Evolutionary conservation across 2,797 vertebrate genomes (phyloP), one percentile per base, ranked within the genome.

Genomic region (Diceros bicornis): DNA sequence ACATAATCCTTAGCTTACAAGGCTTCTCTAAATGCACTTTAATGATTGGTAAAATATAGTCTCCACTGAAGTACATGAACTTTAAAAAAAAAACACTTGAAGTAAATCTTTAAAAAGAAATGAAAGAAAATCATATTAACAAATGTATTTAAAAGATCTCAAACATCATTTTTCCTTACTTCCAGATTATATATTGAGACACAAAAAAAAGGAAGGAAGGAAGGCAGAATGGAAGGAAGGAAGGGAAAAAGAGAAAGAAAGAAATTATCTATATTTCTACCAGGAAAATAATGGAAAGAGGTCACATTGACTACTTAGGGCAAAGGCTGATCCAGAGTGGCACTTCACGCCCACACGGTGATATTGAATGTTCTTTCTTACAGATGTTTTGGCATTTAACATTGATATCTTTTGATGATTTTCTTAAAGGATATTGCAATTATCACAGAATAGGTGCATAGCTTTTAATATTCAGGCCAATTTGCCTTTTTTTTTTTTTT

Each of bases 361-460:
- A 13, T 69, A 57, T 17, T 32, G 21, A 74, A 37, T 23, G 41
- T 57, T 47, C 29, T 78, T 89, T 72, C 74, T 68, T 88, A 84
- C 59, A 75, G 55, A 79, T n/a, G 20, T 62, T 88, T 79, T 81
- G 71, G 72, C 47, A 95, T 79, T 95, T 66, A 91, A 69, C 41
- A 85, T n/a, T 84, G 82, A 47, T 64, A 47, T 78, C 20, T 88
- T 75, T 81, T 66, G 37, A 47, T n/a, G 13, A 32, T 37, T 96
- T 91, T 82, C 57, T 71, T 88, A 55, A 69, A 91, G 14, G 21
- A 71, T 64, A 88, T 81, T 91, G 61, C 66, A 85, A 61, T 85
- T 88, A 61, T 83, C 61, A 74, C 5, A 72, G 41, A 14, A 14
- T 68, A 91, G 8, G 18, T 34, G 7, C 10, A 34, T 41, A 41